These are phyloP conservation scores for Drosophila kohkoa DNA, from an alignment of 1,140 invertebrate genomes.

Conservation along the genomic window DNA sequence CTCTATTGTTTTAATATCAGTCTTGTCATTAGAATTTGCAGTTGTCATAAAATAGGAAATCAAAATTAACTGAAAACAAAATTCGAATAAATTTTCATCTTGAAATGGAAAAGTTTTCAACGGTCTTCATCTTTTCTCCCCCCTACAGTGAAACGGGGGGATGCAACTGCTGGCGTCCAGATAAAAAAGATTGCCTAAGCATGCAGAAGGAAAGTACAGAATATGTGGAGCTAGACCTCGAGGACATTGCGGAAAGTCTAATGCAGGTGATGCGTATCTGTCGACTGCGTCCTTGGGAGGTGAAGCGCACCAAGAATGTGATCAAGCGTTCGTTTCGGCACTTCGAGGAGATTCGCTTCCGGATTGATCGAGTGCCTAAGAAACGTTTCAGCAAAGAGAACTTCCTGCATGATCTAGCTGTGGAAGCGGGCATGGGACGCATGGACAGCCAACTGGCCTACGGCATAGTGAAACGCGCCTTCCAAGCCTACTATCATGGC, in stretches of 20 bases:
- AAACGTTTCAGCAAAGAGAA: slow-evolving; percentile 75
- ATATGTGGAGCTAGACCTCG: slow-evolving; percentile 41
- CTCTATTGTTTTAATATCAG: too few relatives aligned
- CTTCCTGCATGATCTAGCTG: slow-evolving; percentile 67
- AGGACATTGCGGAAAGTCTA: slow-evolving; percentile 61
- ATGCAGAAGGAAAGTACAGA: not conserved
- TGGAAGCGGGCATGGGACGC: slow-evolving; percentile 62
- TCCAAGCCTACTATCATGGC: slow-evolving; percentile 72
- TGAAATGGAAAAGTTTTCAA: not conserved
- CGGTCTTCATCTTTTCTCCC: not conserved
- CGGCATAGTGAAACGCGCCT: slow-evolving; percentile 72
- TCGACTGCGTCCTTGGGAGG: slow-evolving; percentile 55
- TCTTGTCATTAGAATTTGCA: too few relatives aligned
- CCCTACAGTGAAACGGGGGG: not conserved
- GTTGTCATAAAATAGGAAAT: not conserved
- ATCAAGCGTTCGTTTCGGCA: slow-evolving; percentile 62
- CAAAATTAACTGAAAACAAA: slow-evolving; percentile 1
- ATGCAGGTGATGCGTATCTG: slow-evolving; percentile 74
- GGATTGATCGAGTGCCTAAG: slow-evolving; percentile 60
- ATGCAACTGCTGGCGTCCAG: slow-evolving; percentile 39
- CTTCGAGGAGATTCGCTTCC: slow-evolving; percentile 61
- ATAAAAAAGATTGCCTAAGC: not conserved
- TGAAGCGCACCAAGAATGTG: slow-evolving; percentile 35
- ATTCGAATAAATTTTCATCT: not conserved
- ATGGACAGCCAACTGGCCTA: slow-evolving; percentile 73